Evolutionary conservation across 2,113 vertebrate genomes (phyloP), one percentile per base, ranked within the genome.

Genomic region (Notothenia coriiceps): DNA sequence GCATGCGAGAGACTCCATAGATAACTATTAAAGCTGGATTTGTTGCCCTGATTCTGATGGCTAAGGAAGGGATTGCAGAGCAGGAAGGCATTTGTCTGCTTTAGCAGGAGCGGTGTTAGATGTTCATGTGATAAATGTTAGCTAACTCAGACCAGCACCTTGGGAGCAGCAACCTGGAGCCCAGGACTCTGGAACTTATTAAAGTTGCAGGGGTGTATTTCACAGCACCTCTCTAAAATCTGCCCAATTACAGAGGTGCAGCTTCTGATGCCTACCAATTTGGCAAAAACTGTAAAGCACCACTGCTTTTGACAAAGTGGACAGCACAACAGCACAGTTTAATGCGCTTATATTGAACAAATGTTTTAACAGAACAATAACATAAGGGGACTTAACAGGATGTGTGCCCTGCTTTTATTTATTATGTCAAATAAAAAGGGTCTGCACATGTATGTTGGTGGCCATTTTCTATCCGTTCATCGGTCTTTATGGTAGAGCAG

Each of bases 11-110:
- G 90, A 95, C 94, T 97, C 96, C 94, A 95, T 96, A 96, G 95
- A 94, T 94, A 96, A 97, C 97, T 98, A 96, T 96, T 97, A 96
- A 96, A 94, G 93, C 88, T 84, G 91, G 92, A 94, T 95, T 94
- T 95, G 95, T 94, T 95, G 94, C 91, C 93, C 93, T 91, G 92
- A 93, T 94, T 94, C 94, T 94, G 94, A 94, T 80, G 92, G 92
- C 88, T 72, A 49, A 71, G 90, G 89, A 90, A 94, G 92, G 91
- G 89, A 86, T 91, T 87, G 90, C 85, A 76, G 90, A 94, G 91
- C 91, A 93, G 94, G 93, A 95, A 95, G 93, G 90, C 95, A 96
- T 96, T 96, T 95, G 95, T 96, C 95, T 95, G 93, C 92, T 95
- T 96, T 95, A 96, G 93, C 91, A 86, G 82, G 89, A 94, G 93